Conservation (phyloP, 2,888 invertebrate species). For the Rhopalosiphum nymphaeae region DNA sequence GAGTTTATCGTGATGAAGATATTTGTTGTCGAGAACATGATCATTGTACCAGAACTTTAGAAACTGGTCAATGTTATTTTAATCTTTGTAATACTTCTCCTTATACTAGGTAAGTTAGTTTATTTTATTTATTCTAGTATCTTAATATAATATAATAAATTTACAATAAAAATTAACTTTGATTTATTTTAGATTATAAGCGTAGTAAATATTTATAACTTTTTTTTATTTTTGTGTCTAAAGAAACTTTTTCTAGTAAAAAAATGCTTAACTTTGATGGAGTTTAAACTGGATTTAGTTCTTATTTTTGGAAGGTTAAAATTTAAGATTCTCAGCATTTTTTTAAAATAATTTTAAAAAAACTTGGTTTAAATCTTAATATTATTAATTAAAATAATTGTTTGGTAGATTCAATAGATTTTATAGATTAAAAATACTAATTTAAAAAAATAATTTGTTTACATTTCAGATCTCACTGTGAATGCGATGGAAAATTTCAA, state of each 20-base stretch:
- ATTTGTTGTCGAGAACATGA: constrained; percentile 60
- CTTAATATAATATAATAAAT: neutral
- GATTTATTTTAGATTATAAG: neutral
- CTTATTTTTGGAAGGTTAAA: too few species aligned
- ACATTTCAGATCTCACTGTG: constrained; percentile 81
- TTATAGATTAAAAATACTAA: neutral
- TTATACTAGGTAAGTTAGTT: constrained; percentile 48
- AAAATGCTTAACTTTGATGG: too few species aligned
- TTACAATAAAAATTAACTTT: neutral
- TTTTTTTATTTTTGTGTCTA: too few species aligned
- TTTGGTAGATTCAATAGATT: neutral
- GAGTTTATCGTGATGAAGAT: constrained; percentile 54
- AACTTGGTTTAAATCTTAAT: too few species aligned
- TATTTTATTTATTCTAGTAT: neutral
- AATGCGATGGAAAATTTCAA: constrained; percentile 86
- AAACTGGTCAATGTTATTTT: constrained; percentile 54
- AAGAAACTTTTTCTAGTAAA: too few species aligned
- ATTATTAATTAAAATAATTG: neutral
- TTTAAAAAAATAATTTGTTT: neutral
- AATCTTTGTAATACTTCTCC: constrained; percentile 62
- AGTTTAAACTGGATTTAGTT: too few species aligned
- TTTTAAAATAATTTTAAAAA: too few species aligned
- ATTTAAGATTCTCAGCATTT: too few species aligned
- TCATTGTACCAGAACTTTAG: constrained; percentile 54
- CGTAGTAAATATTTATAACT: too few species aligned